Conservation (phyloP, 92 coral and sea anemone species). For the Palythoa grandiflora region DNA sequence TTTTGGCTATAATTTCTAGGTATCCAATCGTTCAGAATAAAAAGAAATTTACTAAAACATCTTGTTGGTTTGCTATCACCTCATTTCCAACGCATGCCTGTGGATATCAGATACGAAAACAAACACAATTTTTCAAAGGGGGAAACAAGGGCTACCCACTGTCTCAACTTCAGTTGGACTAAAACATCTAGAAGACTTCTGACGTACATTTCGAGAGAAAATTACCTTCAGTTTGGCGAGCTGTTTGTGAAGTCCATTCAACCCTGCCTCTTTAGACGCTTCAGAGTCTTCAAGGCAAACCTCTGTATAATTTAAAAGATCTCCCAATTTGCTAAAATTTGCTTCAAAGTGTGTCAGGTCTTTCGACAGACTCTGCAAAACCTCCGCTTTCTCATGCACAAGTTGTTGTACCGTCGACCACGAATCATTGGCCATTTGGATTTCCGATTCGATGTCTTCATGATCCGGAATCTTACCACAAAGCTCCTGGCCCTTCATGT, state of each 20-base stretch:
- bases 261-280: constrained; percentile 69
- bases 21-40: too few relatives aligned
- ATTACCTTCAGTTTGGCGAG: constrained; percentile 84
- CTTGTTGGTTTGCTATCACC: too few relatives aligned
- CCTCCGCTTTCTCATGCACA: constrained; percentile 65
- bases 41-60: too few relatives aligned
- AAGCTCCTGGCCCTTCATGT: constrained; percentile 89
- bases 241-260: constrained; percentile 85
- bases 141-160: too few relatives aligned
- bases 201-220: neutral
- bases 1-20: too few relatives aligned
- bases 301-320: constrained; percentile 81
- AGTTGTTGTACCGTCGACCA: constrained; percentile 77
- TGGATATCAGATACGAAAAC: too few relatives aligned
- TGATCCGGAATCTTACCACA: constrained; percentile 76
- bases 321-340: constrained; percentile 73
- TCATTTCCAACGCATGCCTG: too few relatives aligned
- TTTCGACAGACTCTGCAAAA: constrained; percentile 66
- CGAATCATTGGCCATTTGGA: constrained; percentile 80
- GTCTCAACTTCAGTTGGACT: too few relatives aligned
- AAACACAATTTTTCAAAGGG: too few relatives aligned
- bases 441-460: constrained; percentile 76
- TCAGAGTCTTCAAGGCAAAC: constrained; percentile 85
- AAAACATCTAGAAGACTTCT: too few relatives aligned
- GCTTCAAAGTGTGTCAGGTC: constrained; percentile 82